These are phyloP conservation scores for Saguinus imperator DNA, from an alignment of 2,113 vertebrate species.

Conservation along the genomic window DNA sequence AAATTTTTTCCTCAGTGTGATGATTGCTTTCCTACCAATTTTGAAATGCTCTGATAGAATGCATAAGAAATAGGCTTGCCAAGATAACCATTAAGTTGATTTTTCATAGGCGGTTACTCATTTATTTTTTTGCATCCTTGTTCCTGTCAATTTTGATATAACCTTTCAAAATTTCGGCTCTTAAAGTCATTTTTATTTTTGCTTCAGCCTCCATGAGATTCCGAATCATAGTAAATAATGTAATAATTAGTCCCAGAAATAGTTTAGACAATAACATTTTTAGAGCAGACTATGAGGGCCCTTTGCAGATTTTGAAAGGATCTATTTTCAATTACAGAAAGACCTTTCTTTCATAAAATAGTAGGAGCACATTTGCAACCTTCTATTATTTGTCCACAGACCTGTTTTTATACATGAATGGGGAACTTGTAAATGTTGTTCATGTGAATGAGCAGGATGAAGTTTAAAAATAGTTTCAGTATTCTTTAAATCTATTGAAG, in stretches of 20 bases:
- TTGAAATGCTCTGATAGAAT: slow-evolving; percentile 52
- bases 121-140: not conserved
- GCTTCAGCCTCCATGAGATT: not conserved
- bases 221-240: slow-evolving; percentile 6
- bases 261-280: slow-evolving; percentile 17
- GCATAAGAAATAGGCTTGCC: not conserved
- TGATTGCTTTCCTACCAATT: slow-evolving; percentile 27
- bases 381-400: not conserved
- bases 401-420: not conserved
- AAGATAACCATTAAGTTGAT: not conserved
- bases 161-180: slow-evolving; percentile 17
- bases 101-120: not conserved
- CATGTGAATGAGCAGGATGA: not conserved
- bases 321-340: slow-evolving; percentile 48
- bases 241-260: slow-evolving; percentile 27
- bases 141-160: slow-evolving; percentile 7
- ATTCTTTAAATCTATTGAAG: not conserved
- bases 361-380: not conserved
- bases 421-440: not conserved
- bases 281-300: not conserved
- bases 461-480: not conserved
- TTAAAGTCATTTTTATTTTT: slow-evolving; percentile 40
- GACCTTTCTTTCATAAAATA: not conserved
- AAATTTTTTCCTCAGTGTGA: not conserved
- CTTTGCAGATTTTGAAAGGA: not conserved